A percentile compares a stretch with the other conserved stretches of the same genome.
These are phyloP conservation scores for Platyura marginata DNA, from an alignment of 1,140 invertebrate species.

Conservation along the genomic window DNA sequence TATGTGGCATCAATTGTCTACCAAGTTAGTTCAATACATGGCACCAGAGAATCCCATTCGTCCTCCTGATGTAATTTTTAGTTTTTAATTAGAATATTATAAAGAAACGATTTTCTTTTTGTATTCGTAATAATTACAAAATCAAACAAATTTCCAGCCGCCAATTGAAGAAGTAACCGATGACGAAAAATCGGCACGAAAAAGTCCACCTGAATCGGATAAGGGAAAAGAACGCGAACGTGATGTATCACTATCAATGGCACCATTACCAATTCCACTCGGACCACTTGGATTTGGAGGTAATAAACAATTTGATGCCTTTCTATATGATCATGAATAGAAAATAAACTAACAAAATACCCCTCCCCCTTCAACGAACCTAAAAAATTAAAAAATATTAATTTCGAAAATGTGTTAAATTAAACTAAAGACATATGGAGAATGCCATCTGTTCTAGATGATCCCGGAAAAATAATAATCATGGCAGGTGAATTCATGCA, in stretches of 20 bases:
- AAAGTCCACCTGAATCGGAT: constrained; percentile 42
- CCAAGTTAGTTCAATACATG: constrained; percentile 61
- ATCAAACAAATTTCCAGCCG: constrained; percentile 26
- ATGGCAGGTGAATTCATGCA: constrained; percentile 26
- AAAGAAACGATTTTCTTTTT: background rate
- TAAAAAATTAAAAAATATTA: background rate
- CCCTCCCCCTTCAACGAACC: too few species aligned
- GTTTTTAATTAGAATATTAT: background rate
- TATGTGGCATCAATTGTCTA: constrained; percentile 82
- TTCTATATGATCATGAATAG: too few species aligned
- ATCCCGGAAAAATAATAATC: constrained; percentile 25
- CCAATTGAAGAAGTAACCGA: constrained; percentile 38
- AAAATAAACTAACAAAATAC: too few species aligned
- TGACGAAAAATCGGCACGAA: constrained; percentile 31
- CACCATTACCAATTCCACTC: constrained; percentile 20
- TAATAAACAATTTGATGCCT: too few species aligned
- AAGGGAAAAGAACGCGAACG: constrained; percentile 36
- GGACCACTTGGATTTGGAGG: constrained; percentile 23
- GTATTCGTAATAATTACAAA: background rate
- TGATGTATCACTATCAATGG: constrained; percentile 23
- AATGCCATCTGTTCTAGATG: constrained; percentile 26
- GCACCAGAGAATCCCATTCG: constrained; percentile 52
- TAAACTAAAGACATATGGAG: constrained; percentile 1
- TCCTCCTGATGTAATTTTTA: constrained; percentile 57
- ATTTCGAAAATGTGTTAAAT: too few species aligned